A percentile compares a stretch with the other conserved stretches of the same genome.
phyloP scores from a whole-genome alignment of 2,797 vertebrate genomes.

The Synanceia verrucosa region DNA sequence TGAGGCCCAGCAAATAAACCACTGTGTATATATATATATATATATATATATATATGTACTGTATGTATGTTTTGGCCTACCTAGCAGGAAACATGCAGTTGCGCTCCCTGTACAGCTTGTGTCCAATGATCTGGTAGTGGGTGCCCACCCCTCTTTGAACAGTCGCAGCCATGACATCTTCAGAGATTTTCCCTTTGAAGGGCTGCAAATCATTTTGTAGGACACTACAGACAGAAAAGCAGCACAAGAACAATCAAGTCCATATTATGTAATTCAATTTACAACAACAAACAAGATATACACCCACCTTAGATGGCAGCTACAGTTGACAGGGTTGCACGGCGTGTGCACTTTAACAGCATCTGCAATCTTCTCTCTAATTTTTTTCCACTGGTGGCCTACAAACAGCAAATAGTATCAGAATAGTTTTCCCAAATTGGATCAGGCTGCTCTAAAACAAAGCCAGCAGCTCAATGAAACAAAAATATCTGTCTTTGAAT shows the following conservation, averaged over 20 bases:
- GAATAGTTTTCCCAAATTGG: not conserved
- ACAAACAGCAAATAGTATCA: not conserved
- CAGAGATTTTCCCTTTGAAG: constrained; percentile 88
- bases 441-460: too few relatives aligned
- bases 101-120: constrained; percentile 90
- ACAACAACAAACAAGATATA: too few relatives aligned
- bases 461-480: too few relatives aligned
- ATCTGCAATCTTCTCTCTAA: constrained; percentile 57
- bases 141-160: constrained; percentile 89
- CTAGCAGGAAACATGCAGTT: constrained; percentile 98
- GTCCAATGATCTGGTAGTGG: constrained; percentile 93
- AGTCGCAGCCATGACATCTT: constrained; percentile 83
- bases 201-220: constrained; percentile 87
- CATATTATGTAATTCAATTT: not conserved
- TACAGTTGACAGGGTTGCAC: constrained; percentile 87
- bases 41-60: not conserved
- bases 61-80: constrained; percentile 77
- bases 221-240: constrained; percentile 79
- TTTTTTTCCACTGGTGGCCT: constrained; percentile 70
- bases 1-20: not conserved
- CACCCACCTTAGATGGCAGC: constrained; percentile 89
- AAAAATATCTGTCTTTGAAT: too few relatives aligned
- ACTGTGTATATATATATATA: not conserved
- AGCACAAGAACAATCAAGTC: not conserved
- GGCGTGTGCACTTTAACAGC: constrained; percentile 81